These are phyloP conservation scores for Lycaena phlaeas DNA, from an alignment of 2,888 invertebrate species.

Conservation along the genomic window DNA sequence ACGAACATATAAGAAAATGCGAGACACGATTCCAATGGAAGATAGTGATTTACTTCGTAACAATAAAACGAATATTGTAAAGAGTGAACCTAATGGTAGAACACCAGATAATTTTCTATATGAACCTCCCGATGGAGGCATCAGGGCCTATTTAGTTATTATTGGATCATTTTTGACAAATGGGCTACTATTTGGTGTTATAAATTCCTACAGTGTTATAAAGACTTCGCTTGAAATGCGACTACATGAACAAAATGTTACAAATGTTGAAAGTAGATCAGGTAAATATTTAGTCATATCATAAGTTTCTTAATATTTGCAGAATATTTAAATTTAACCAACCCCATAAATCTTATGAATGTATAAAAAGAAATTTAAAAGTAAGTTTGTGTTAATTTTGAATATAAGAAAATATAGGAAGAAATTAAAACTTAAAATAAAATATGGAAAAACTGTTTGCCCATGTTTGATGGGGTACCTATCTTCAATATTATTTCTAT, in stretches of 20 bases:
- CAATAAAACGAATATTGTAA: constrained; percentile 26
- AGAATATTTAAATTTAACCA: too few species aligned
- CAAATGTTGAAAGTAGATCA: constrained; percentile 85
- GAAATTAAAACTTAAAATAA: too few species aligned
- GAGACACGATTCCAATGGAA: constrained; percentile 40
- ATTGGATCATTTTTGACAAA: constrained; percentile 90
- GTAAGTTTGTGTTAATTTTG: too few species aligned
- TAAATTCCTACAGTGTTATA: constrained; percentile 90
- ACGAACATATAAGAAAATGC: constrained; percentile 25
- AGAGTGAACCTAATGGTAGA: constrained; percentile 32
- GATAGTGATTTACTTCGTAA: constrained; percentile 40
- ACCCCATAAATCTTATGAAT: too few species aligned
- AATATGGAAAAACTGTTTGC: too few species aligned
- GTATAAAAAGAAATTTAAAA: too few species aligned
- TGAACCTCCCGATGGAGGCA: constrained; percentile 82
- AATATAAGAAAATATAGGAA: too few species aligned
- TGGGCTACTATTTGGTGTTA: constrained; percentile 91
- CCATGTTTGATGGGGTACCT: too few species aligned
- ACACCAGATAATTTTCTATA: constrained; percentile 23
- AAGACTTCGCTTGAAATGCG: constrained; percentile 79
- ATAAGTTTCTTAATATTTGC: too few species aligned
- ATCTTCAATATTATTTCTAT: too few species aligned
- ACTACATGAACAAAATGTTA: constrained; percentile 75
- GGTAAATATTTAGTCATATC: constrained; percentile 75
- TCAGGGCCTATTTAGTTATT: constrained; percentile 86